Evolutionary conservation across 2,888 invertebrate species (phyloP).

Genomic region (Anarsia innoxiella): DNA sequence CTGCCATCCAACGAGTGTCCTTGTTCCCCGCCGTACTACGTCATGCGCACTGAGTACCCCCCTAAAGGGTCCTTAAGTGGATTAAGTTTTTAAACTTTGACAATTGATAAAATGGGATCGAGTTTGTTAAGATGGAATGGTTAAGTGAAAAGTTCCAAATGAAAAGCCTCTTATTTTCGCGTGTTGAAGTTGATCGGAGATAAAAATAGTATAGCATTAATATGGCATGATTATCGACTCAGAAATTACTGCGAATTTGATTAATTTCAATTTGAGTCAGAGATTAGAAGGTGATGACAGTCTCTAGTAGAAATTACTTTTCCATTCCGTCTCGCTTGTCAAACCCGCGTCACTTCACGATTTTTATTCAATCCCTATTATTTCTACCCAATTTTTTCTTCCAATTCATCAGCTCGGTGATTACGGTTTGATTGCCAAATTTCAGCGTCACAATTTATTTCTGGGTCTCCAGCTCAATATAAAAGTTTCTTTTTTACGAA

Average conservation of each 20-base stretch:
- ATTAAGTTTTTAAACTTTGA: constrained; percentile 74
- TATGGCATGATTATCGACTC: no score
- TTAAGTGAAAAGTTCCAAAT: constrained; percentile 60
- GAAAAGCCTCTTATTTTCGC: constrained; percentile 26
- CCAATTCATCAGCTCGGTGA: background rate
- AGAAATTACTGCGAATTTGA: no score
- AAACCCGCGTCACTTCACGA: constrained; percentile 41
- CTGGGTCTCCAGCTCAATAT: no score
- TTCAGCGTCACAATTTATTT: no score
- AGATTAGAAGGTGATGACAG: background rate
- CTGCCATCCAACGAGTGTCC: constrained; percentile 54
- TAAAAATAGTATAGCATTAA: no score
- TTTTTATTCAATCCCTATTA: constrained; percentile 28
- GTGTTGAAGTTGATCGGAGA: constrained; percentile 4
- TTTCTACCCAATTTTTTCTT: constrained; percentile 2
- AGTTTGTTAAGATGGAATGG: constrained; percentile 57
- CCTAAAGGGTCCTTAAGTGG: constrained; percentile 68
- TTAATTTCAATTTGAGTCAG: no score
- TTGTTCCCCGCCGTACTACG: constrained; percentile 64
- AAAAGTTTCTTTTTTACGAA: no score
- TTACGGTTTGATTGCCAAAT: no score
- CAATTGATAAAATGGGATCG: constrained; percentile 69
- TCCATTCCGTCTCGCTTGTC: constrained; percentile 39
- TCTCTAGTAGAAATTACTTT: constrained; percentile 27
- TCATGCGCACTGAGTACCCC: constrained; percentile 62